Conservation (phyloP, 2,797 vertebrate genomes). For the Pseudochirops corinnae region DNA sequence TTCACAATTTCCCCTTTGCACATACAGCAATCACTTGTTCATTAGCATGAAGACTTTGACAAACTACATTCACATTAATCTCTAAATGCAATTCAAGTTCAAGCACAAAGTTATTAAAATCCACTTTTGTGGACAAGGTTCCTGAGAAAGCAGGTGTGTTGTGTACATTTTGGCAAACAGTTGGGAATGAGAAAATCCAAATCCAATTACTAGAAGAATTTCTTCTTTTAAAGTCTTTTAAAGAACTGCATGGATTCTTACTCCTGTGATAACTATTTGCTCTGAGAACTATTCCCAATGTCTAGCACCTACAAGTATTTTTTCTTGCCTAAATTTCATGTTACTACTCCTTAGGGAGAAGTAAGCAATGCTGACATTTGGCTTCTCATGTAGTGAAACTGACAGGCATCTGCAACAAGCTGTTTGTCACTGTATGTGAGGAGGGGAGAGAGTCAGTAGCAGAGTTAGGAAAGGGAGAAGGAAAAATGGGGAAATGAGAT, state of each 20-base stretch:
- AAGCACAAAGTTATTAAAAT: neutral
- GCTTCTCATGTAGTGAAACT: conserved; percentile 3
- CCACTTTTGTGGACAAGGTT: neutral
- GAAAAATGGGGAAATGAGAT: neutral
- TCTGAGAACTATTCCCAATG: neutral
- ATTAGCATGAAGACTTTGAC: conserved; percentile 22
- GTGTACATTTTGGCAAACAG: conserved; percentile 2
- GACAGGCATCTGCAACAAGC: conserved; percentile 3
- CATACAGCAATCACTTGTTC: neutral
- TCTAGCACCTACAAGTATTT: neutral
- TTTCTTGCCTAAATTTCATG: neutral
- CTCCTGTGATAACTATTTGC: neutral
- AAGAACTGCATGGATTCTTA: neutral
- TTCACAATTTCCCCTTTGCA: conserved; percentile 44
- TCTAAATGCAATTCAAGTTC: conserved; percentile 26
- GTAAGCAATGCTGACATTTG: neutral
- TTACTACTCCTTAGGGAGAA: neutral
- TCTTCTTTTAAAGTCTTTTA: neutral
- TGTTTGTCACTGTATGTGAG: neutral
- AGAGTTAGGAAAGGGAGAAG: accelerated
- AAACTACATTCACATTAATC: conserved; percentile 6
- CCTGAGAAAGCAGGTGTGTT: neutral
- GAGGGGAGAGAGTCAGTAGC: neutral
- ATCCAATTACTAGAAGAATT: neutral
- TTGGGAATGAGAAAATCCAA: neutral